Evolutionary conservation across 2,113 vertebrate genomes (phyloP), one percentile per base, ranked within the genome.

Genomic region (Nerophis lumbriciformis): DNA sequence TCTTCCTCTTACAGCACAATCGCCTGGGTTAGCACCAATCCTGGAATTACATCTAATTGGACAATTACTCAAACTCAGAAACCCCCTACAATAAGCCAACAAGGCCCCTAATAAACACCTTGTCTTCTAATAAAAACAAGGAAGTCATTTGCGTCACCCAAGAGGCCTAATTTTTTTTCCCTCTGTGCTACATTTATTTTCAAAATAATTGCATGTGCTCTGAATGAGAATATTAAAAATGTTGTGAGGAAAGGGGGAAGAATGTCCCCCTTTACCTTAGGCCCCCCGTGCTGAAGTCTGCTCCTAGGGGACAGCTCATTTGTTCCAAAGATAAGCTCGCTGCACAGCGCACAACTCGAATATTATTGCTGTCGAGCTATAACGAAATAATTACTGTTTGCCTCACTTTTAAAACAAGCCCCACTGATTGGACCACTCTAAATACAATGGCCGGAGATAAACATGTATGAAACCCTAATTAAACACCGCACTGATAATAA

Each of bases 61-160:
- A 97, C 95, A 95, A 98, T 98, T 98, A 98, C 95, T 98, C 96
- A 98, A 96, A 95, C 93, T 94, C 93, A 93, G 94, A 97, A 97
- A 95, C 92, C 89, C 92, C 90, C 90, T 91, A 87, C 90, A 91
- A 91, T 93, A 97, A 95, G 95, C 89, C 92, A 95, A 94, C 93
- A 90, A 91, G 92, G 91, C 92, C 91, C 92, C 94, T 95, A 96
- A 97, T 97, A 98, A 96, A 94, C 94, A 96, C 93, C 93, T 94
- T 94, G 94, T 97, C 94, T 95, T 92, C 91, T 95, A 93, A 93
- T 94, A 94, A 95, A 96, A 96, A 95, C 94, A 93, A 93, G 90
- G 90, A 93, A 95, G 93, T 95, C 91, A 89, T 95, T 96, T 95
- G 91, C 92, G 90, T 93, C 94, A 95, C 94, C 94, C 95, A 93